Base-by-base conservation (phyloP, 2,888 invertebrate species). In the Vesta saturnalis region DNA sequence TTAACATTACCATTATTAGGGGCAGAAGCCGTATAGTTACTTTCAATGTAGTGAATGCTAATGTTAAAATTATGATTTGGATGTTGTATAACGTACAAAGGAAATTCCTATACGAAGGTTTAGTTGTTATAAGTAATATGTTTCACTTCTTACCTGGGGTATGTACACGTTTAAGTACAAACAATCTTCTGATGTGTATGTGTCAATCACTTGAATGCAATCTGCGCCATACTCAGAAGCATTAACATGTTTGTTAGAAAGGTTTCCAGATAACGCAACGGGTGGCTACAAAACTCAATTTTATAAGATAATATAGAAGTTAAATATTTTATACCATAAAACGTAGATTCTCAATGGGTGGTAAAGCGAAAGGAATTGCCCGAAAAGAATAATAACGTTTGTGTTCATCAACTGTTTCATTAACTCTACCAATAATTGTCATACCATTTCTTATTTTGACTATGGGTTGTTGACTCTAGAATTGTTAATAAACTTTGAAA, bases 151-250 rank as follows among this genome's bases (percentile, higher is more conserved):
- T 72, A 77, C 77, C 60, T 73, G 67, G 23, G 75, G 73, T 4
- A 76, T 77, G 60, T 77, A 80, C 6, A 80, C 76, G 62, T 79
- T 79, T 16, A 79, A 43, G 64, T 74, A 79, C 14, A 80, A 67
- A 59, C 79, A 80, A 62, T 79, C 79, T 72, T 80, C 80, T 19
- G 73, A 65, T 57, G 78, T 78, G 16, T 60, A 69, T 5, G 60
- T 67, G 54, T 60, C 55, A 21, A 63, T 62, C 47, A 71, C 57
- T 63, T 76, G 75, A 43, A 70, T 62, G 59, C 76, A 76, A 12
- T 63, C 55, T 18, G 70, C 55, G 1, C 63, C 72, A 59, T 58
- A 60, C 55, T 64, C 60, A 1, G 64, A 55, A 1, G 69, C 66
- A 23, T 71, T 55, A 3, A 63, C 21, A 6, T 55, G 16, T 5